phyloP scores from a whole-genome alignment of 1,140 invertebrate genomes.

The Drosophila nasuta region DNA sequence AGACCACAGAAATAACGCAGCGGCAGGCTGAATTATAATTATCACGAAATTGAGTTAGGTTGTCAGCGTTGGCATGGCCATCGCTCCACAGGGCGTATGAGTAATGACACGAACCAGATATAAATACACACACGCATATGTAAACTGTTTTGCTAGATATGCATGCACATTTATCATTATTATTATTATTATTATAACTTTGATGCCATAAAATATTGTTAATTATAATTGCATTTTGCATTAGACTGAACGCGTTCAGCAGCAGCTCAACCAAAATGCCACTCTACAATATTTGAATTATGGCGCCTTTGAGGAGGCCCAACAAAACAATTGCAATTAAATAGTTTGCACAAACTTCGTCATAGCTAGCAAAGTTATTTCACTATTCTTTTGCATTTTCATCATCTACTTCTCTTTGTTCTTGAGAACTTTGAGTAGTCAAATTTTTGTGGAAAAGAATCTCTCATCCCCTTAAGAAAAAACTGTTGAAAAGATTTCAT shows the following conservation, averaged over 20 bases:
- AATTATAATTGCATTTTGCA: slow-evolving; percentile 39
- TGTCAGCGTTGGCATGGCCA: slow-evolving; percentile 61
- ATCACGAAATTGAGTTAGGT: slow-evolving; percentile 70
- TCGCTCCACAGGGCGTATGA: slow-evolving; percentile 44
- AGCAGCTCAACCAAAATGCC: background rate
- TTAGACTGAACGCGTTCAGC: background rate
- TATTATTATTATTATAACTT: slow-evolving; percentile 20
- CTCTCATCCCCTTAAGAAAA: background rate
- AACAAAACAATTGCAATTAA: slow-evolving; percentile 15
- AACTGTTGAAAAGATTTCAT: slow-evolving; percentile 5
- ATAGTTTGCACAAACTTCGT: slow-evolving; percentile 14
- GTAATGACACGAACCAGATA: slow-evolving; percentile 45
- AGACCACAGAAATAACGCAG: slow-evolving; percentile 43
- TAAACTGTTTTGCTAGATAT: slow-evolving; percentile 18
- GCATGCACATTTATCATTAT: slow-evolving; percentile 25
- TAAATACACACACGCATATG: slow-evolving; percentile 33
- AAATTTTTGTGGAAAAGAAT: slow-evolving; percentile 7
- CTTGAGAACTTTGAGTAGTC: background rate
- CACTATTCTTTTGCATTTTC: background rate
- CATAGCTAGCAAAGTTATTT: background rate
- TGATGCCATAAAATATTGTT: slow-evolving; percentile 8
- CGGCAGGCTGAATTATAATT: slow-evolving; percentile 73
- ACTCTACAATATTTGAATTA: too few relatives aligned
- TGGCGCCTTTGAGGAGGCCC: background rate
- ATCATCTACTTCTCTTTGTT: background rate